phyloP scores from a whole-genome alignment of 1,140 invertebrate species.

The Plodia interpunctella region DNA sequence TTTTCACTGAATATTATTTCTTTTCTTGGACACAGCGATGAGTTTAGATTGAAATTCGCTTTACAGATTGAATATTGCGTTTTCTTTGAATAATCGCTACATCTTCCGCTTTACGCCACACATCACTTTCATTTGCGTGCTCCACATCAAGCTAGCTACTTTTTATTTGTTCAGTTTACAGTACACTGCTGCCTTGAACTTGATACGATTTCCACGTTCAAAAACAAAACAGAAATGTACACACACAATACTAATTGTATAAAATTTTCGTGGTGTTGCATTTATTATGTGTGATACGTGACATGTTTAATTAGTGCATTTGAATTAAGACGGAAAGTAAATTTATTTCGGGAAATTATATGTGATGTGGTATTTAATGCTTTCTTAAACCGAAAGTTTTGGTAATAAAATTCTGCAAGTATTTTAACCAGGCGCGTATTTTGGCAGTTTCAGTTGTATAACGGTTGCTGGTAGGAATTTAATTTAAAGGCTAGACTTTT shows the following conservation, averaged over 20 bases:
- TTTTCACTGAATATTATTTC: no score
- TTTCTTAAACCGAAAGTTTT: not conserved
- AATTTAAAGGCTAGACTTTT: no score
- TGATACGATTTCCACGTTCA: constrained; percentile 22
- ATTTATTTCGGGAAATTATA: constrained; percentile 5
- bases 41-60: no score
- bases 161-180: constrained; percentile 36
- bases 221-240: constrained; percentile 10
- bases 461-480: no score
- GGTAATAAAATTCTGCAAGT: constrained; percentile 1
- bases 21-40: no score
- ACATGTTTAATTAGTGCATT: constrained; percentile 8
- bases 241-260: not conserved
- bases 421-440: not conserved
- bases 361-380: not conserved
- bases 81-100: not conserved
- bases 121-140: constrained; percentile 40
- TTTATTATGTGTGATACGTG: not conserved
- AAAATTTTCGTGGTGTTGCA: not conserved
- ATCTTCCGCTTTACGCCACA: constrained; percentile 23
- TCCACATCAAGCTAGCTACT: constrained; percentile 26
- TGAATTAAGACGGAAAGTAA: constrained; percentile 4
- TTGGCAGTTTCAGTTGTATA: not conserved
- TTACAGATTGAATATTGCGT: not conserved
- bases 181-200: constrained; percentile 48